Evolutionary conservation across 2,113 vertebrate species (phyloP).

Genomic region (Sphaerodactylus townsendi): DNA sequence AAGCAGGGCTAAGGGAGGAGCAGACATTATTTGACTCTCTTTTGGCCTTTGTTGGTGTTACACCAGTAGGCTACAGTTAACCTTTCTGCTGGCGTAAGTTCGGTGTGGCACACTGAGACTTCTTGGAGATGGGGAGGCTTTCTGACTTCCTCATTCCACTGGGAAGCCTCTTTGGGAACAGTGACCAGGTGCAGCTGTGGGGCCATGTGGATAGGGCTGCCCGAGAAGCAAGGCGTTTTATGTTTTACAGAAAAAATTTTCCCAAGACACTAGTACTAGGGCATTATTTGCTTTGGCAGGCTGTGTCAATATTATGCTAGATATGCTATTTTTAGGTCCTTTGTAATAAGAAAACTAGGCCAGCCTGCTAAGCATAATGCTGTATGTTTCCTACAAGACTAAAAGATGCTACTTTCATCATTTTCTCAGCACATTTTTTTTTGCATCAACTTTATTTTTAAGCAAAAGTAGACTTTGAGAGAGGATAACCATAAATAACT

Average conservation of each 20-base stretch:
- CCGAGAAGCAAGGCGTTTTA: neutral
- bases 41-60: too few species aligned
- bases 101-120: too few species aligned
- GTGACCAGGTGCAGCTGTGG: too few species aligned
- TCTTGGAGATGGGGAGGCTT: too few species aligned
- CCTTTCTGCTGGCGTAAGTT: too few species aligned
- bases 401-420: conserved; percentile 13
- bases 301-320: conserved; percentile 51
- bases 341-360: conserved; percentile 64
- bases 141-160: too few species aligned
- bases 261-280: conserved; percentile 26
- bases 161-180: too few species aligned
- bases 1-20: too few species aligned
- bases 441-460: neutral
- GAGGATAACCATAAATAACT: conserved; percentile 9
- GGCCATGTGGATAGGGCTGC: too few species aligned
- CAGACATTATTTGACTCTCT: too few species aligned
- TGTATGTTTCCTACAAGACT: neutral
- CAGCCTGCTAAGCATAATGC: conserved; percentile 44
- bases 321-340: conserved; percentile 54
- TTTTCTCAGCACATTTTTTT: neutral
- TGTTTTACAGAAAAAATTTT: neutral
- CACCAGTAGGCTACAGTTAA: too few species aligned
- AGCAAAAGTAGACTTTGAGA: conserved; percentile 1
- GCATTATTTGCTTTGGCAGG: conserved; percentile 40